Conservation (phyloP, 2,888 invertebrate species). For the Caprella mutica region DNA sequence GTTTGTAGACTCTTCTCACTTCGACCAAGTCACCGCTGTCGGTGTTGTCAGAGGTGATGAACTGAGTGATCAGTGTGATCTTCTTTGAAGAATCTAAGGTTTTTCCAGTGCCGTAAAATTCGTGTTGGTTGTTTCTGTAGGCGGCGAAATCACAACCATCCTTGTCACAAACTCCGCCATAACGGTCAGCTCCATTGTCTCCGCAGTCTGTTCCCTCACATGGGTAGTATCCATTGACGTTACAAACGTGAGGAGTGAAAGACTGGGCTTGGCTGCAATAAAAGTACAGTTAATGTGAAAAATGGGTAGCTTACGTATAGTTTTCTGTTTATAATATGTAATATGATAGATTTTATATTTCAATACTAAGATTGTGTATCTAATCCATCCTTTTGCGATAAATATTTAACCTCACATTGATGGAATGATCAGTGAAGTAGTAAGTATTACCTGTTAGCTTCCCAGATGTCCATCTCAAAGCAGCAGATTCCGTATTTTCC, state of each 20-base stretch:
- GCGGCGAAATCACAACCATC: slow-evolving; percentile 34
- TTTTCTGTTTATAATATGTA: too few relatives aligned
- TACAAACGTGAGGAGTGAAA: slow-evolving; percentile 32
- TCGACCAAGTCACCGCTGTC: slow-evolving; percentile 32
- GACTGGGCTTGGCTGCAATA: slow-evolving; percentile 18
- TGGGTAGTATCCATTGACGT: slow-evolving; percentile 8
- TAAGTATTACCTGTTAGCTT: slow-evolving; percentile 29
- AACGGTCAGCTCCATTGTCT: slow-evolving; percentile 27
- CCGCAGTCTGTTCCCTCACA: slow-evolving; percentile 30
- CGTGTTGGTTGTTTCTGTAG: slow-evolving; percentile 23
- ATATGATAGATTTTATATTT: too few relatives aligned
- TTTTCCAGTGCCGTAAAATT: slow-evolving; percentile 26
- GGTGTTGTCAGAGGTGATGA: slow-evolving; percentile 30
- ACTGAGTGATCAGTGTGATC: slow-evolving; percentile 31
- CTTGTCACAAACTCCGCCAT: slow-evolving; percentile 34
- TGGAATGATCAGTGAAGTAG: too few relatives aligned
- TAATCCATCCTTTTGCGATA: too few relatives aligned
- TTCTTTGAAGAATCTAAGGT: slow-evolving; percentile 21
- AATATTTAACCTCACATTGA: too few relatives aligned
- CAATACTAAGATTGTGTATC: too few relatives aligned
- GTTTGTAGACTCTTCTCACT: slow-evolving; percentile 26
- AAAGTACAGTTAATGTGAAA: too few relatives aligned
- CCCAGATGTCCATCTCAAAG: slow-evolving; percentile 34
- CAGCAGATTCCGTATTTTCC: slow-evolving; percentile 33
- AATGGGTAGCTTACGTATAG: too few relatives aligned